phyloP scores from a whole-genome alignment of 1,140 invertebrate genomes.

The Condylostylus longicornis region DNA sequence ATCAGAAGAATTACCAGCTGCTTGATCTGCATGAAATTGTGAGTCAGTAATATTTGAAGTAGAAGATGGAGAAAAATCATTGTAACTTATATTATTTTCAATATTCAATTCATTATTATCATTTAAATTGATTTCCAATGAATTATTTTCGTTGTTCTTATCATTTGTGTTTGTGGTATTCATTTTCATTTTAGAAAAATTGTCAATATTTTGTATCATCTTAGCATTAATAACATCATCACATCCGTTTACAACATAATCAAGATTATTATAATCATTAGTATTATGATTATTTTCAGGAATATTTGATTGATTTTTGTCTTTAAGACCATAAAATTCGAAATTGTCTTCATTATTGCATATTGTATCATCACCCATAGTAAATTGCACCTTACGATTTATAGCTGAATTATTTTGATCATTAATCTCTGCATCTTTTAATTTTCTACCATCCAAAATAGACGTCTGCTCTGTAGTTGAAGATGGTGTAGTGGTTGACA shows the following conservation, averaged over 20 bases:
- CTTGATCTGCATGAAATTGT: too few relatives aligned
- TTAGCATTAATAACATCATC: constrained; percentile 6
- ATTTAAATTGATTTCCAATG: too few relatives aligned
- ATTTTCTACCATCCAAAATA: constrained; percentile 2
- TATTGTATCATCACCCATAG: constrained; percentile 8
- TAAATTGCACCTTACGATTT: constrained; percentile 16
- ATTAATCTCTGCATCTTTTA: constrained; percentile 2
- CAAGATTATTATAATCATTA: constrained; percentile 12
- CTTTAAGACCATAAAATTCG: not conserved
- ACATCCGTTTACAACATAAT: constrained; percentile 10
- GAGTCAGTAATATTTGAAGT: too few relatives aligned
- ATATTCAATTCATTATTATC: too few relatives aligned
- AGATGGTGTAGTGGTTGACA: constrained; percentile 3
- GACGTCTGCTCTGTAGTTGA: constrained; percentile 9
- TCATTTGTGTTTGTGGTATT: too few relatives aligned
- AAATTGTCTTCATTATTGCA: not conserved
- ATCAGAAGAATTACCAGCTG: too few relatives aligned
- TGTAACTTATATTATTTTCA: too few relatives aligned
- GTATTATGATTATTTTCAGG: not conserved
- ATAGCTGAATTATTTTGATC: constrained; percentile 10
- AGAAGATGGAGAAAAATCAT: too few relatives aligned
- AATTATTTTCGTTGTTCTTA: too few relatives aligned
- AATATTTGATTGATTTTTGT: not conserved
- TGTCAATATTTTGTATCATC: not conserved
- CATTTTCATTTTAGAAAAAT: too few relatives aligned